Evolutionary conservation across 1,140 invertebrate species (phyloP).

Genomic region (Limonius californicus): DNA sequence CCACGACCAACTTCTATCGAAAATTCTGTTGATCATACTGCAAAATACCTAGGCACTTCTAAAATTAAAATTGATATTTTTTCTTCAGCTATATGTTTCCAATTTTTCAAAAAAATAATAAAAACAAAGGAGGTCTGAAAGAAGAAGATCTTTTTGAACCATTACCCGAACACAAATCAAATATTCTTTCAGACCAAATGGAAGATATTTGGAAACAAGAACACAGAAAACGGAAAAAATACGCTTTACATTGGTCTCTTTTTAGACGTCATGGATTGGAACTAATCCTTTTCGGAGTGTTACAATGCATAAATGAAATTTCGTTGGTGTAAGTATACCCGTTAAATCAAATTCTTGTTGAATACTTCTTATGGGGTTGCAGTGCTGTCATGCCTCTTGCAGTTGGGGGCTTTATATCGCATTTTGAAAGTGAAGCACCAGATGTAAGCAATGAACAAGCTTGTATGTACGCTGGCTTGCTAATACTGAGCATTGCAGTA

Average conservation of each 20-base stretch:
- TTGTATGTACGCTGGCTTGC: slow-evolving; percentile 16
- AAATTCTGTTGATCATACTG: too few relatives aligned
- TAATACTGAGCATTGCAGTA: background rate
- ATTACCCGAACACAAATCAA: slow-evolving; percentile 18
- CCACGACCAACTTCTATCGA: too few relatives aligned
- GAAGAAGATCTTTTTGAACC: slow-evolving; percentile 22
- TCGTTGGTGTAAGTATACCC: background rate
- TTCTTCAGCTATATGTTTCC: slow-evolving; percentile 50
- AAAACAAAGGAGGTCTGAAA: slow-evolving; percentile 46
- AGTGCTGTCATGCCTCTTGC: slow-evolving; percentile 24
- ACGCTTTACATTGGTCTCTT: slow-evolving; percentile 7
- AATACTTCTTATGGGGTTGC: slow-evolving; percentile 11
- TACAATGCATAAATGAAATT: background rate
- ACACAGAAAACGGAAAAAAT: background rate
- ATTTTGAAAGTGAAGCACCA: slow-evolving; percentile 24
- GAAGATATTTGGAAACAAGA: slow-evolving; percentile 17
- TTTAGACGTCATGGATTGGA: slow-evolving; percentile 7
- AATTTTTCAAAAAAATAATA: slow-evolving; percentile 52
- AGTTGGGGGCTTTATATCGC: slow-evolving; percentile 25
- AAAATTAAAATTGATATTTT: too few relatives aligned
- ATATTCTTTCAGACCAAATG: slow-evolving; percentile 15
- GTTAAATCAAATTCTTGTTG: background rate
- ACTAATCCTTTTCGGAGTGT: slow-evolving; percentile 1
- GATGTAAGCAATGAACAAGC: slow-evolving; percentile 15
- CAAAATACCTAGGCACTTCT: too few relatives aligned